Percentiles rank a stretch among this genome's conserved stretches.
These are phyloP conservation scores for Ectemnius lituratus DNA, from an alignment of 2,888 invertebrate genomes.

Conservation along the genomic window DNA sequence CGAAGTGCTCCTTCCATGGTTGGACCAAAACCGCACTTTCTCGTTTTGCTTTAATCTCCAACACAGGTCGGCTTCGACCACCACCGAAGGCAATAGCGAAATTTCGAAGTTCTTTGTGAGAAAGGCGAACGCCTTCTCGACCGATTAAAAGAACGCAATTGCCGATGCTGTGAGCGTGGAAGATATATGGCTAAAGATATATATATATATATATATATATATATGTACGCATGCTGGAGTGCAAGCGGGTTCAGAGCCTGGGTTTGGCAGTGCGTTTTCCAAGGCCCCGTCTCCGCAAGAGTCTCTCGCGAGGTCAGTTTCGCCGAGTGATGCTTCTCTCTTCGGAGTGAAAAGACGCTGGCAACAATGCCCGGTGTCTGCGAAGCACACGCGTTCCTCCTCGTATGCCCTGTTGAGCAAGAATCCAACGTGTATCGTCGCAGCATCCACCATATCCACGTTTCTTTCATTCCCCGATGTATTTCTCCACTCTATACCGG, in stretches of 20 bases:
- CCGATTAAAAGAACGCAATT: too few species aligned
- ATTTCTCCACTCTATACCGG: constrained; percentile 40
- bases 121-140: too few species aligned
- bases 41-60: too few species aligned
- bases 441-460: constrained; percentile 32
- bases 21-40: too few species aligned
- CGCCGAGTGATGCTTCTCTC: constrained; percentile 59
- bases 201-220: not conserved
- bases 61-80: too few species aligned
- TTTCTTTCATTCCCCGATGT: constrained; percentile 41
- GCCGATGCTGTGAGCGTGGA: too few species aligned
- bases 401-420: constrained; percentile 39
- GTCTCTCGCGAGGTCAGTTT: constrained; percentile 61
- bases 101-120: too few species aligned
- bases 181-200: too few species aligned
- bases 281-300: constrained; percentile 45
- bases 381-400: constrained; percentile 36
- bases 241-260: not conserved
- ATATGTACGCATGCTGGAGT: not conserved
- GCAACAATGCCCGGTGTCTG: constrained; percentile 53
- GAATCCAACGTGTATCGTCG: constrained; percentile 45
- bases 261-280: constrained; percentile 49
- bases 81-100: too few species aligned
- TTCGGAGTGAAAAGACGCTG: constrained; percentile 63
- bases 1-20: not conserved